Evolutionary conservation across 2,113 vertebrate species (phyloP).

Genomic region (Chitala chitala): DNA sequence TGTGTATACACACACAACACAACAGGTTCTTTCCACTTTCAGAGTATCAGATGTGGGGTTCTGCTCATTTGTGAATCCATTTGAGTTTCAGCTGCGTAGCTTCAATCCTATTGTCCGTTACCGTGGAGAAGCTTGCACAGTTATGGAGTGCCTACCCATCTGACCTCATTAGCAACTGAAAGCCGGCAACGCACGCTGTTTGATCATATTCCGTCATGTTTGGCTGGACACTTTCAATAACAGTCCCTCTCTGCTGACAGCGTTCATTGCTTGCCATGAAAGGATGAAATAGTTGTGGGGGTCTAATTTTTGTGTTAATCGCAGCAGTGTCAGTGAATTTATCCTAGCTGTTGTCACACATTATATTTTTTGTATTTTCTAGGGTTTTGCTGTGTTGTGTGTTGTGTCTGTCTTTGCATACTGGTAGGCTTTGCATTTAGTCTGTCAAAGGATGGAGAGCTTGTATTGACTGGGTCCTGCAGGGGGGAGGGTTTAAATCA

Average conservation of each 20-base stretch:
- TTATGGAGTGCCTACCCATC: constrained; percentile 36
- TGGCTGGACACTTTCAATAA: constrained; percentile 17
- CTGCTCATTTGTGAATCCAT: constrained; percentile 31
- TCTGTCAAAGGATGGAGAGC: too few relatives aligned
- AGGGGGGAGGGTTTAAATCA: too few relatives aligned
- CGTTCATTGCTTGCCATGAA: constrained; percentile 20
- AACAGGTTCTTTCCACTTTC: too few relatives aligned
- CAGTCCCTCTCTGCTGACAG: neutral
- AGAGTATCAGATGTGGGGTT: constrained; percentile 3
- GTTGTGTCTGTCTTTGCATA: too few relatives aligned
- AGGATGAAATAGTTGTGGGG: constrained; percentile 13
- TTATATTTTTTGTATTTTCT: too few relatives aligned
- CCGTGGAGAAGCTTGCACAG: constrained; percentile 50
- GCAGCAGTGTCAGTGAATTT: too few relatives aligned
- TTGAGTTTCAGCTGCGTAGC: constrained; percentile 26
- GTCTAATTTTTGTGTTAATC: too few relatives aligned
- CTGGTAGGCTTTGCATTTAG: too few relatives aligned
- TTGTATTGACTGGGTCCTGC: too few relatives aligned
- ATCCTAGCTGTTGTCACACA: too few relatives aligned
- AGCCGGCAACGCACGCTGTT: constrained; percentile 29
- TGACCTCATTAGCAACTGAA: constrained; percentile 61
- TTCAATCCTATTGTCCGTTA: constrained; percentile 45
- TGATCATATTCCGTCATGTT: constrained; percentile 44
- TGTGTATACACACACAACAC: too few relatives aligned
- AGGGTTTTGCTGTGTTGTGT: too few relatives aligned